Evolutionary conservation across 2,113 vertebrate species (phyloP).

Genomic region (Lampris incognitus): DNA sequence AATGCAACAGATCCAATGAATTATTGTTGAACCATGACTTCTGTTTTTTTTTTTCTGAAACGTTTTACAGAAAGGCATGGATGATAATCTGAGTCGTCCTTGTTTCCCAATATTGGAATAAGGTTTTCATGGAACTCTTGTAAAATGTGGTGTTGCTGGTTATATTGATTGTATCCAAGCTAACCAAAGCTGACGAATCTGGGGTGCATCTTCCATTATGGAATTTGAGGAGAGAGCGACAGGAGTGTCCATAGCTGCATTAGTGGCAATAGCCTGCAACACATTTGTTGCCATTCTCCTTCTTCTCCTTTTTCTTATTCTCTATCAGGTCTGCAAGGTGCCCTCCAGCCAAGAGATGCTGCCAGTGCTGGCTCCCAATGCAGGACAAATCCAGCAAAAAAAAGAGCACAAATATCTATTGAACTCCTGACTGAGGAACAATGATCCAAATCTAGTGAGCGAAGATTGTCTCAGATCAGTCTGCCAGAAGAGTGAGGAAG

Average conservation of each 20-base stretch:
- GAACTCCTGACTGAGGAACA: conserved; percentile 72
- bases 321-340: conserved; percentile 83
- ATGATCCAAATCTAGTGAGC: conserved; percentile 47
- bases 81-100: neutral
- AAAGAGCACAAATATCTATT: conserved; percentile 82
- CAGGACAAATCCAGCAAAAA: conserved; percentile 61
- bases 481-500: conserved; percentile 16
- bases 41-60: neutral
- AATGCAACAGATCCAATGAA: neutral
- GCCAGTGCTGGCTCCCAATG: conserved; percentile 68
- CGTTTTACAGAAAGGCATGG: conserved; percentile 6
- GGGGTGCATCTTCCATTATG: conserved; percentile 54
- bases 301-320: conserved; percentile 79
- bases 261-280: conserved; percentile 84
- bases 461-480: neutral
- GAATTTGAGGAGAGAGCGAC: conserved; percentile 53
- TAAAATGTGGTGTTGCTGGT: neutral
- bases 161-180: neutral
- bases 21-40: conserved; percentile 5
- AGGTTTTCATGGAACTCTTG: conserved; percentile 23
- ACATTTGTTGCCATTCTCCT: conserved; percentile 79
- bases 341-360: conserved; percentile 82
- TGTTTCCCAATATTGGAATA: conserved; percentile 1
- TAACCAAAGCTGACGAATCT: neutral
- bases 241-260: conserved; percentile 79